Conservation (phyloP, 2,888 invertebrate species). For the Temnothorax rugatulus region DNA sequence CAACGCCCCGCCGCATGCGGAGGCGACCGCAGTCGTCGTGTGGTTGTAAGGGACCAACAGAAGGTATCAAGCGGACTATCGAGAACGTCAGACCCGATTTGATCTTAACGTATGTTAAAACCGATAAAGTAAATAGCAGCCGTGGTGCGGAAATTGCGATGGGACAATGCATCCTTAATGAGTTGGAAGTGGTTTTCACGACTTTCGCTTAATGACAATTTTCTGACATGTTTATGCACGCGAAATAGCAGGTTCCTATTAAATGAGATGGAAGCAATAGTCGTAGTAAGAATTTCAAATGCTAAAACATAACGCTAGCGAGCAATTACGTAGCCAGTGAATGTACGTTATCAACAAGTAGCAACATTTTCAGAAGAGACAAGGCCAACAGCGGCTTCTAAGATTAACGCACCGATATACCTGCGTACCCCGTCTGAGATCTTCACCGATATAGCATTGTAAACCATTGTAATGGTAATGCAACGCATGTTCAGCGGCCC, state of each 20-base stretch:
- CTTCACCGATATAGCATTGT: slow-evolving; percentile 80
- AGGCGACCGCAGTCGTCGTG: background rate
- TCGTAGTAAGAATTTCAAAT: slow-evolving; percentile 8
- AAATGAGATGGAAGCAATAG: background rate
- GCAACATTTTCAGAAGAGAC: slow-evolving; percentile 5
- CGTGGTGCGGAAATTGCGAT: background rate
- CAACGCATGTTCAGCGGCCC: slow-evolving; percentile 61
- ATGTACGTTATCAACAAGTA: background rate
- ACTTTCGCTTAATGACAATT: background rate
- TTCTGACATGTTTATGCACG: background rate
- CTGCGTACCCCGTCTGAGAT: slow-evolving; percentile 75
- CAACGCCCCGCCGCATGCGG: slow-evolving; percentile 60
- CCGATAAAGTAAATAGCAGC: background rate
- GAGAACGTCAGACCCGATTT: background rate
- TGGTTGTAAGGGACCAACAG: background rate
- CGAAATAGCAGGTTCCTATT: background rate
- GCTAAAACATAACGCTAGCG: background rate
- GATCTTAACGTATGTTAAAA: background rate
- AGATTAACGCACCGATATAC: slow-evolving; percentile 36
- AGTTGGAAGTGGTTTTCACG: background rate
- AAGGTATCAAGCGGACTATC: background rate
- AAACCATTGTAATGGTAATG: slow-evolving; percentile 85
- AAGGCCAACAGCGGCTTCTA: background rate
- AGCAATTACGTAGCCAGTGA: background rate
- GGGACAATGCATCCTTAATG: background rate